phyloP scores from a whole-genome alignment of 1,140 invertebrate species.

The Meloidogyne exigua region DNA sequence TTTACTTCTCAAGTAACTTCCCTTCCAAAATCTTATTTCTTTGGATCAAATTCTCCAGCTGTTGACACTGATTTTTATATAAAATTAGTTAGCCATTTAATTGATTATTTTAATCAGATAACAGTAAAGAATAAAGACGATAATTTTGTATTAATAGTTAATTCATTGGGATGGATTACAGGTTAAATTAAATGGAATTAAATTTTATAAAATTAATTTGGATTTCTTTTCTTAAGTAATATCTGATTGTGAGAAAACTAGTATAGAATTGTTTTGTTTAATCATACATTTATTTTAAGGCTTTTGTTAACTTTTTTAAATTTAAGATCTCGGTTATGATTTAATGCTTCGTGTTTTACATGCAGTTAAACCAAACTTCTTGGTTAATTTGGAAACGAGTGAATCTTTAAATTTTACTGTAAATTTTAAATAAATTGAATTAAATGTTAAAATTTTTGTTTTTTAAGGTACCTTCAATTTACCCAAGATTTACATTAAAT shows the following conservation, averaged over 20 bases:
- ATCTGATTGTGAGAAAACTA: no score
- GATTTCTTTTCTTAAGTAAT: no score
- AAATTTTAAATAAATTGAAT: not conserved
- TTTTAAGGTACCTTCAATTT: slow-evolving; percentile 29
- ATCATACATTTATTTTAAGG: no score
- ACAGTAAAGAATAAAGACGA: slow-evolving; percentile 7
- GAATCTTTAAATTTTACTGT: slow-evolving; percentile 18
- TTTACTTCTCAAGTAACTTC: slow-evolving; percentile 26
- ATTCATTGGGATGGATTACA: slow-evolving; percentile 41
- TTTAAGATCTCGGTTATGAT: slow-evolving; percentile 30
- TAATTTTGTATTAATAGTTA: slow-evolving; percentile 37
- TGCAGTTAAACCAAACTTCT: slow-evolving; percentile 13
- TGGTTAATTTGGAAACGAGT: slow-evolving; percentile 26
- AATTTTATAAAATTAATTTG: no score
- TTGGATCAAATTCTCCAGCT: slow-evolving; percentile 27
- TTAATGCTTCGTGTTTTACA: slow-evolving; percentile 27
- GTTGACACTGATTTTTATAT: slow-evolving; percentile 34
- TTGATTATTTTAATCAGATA: slow-evolving; percentile 1
- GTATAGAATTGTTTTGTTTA: no score
- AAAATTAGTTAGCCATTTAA: slow-evolving; percentile 22
- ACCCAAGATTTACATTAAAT: not conserved
- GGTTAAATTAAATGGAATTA: slow-evolving; percentile 29
- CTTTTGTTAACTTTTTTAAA: no score
- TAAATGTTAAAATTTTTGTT: not conserved
- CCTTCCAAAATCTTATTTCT: slow-evolving; percentile 30